Evolutionary conservation across 2,888 invertebrate species (phyloP), one percentile per base, ranked within the genome.

Genomic region (Mesorhabditis belari): DNA sequence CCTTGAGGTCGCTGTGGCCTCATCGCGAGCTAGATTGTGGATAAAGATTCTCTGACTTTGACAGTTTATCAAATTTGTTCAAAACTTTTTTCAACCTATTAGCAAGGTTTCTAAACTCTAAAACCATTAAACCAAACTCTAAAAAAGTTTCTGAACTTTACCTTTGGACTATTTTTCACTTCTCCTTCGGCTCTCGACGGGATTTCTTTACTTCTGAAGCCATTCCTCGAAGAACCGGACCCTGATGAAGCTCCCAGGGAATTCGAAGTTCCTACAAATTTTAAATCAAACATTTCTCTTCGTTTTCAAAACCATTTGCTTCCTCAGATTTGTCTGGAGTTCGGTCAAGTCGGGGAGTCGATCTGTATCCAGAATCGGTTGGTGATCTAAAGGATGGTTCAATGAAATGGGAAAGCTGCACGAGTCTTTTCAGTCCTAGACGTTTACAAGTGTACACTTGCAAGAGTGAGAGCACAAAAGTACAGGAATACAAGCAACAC

Each of bases 291-390:
- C n/a, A n/a, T n/a, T n/a, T n/a, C n/a, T n/a, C n/a, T n/a, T n/a
- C n/a, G n/a, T n/a, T n/a, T n/a, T n/a, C n/a, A n/a, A n/a, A n/a
- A 35, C 44, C 12, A 35, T 35, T 9, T 17, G 44, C 44, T n/a
- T 1, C 44, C 12, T 35, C 44, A 9, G 44, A n/a, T 35, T n/a
- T 9, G n/a, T 35, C 44, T 17, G 44, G 44, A n/a, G n/a, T n/a
- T n/a, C 44, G 44, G n/a, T 35, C 23, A 25, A 56, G 58, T 3
- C 62, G 62, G 29, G 63, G 58, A 2, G 60, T 59, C 0, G 63
- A 63, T 24, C 63, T 55, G 55, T 63, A 63, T 5, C 62, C 62
- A 6, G 53, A 53, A 29, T 62, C 62, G 5, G 58, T 57, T 3
- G 61, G 61, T 2, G 61, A 61, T 27, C 60, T 60, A 21, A 29